Evolutionary conservation across 1,140 invertebrate genomes (phyloP).

Genomic region (Gryllus bimaculatus): DNA sequence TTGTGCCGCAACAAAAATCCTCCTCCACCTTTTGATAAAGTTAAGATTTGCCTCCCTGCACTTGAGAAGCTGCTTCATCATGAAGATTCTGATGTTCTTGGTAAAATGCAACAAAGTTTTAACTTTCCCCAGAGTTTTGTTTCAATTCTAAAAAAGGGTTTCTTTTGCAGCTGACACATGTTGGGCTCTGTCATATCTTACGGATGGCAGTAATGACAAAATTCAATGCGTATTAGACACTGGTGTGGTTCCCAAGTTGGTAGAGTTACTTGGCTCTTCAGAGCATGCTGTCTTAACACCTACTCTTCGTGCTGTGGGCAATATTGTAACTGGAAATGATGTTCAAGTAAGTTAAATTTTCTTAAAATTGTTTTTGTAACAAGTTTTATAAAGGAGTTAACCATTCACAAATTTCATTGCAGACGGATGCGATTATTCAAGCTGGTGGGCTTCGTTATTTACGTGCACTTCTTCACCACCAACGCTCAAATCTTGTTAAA

Average conservation of each 20-base stretch:
- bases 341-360: conserved; percentile 38
- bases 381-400: not conserved
- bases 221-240: conserved; percentile 72
- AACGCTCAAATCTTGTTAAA: conserved; percentile 68
- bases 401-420: conserved; percentile 25
- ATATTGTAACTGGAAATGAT: conserved; percentile 79
- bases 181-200: conserved; percentile 94
- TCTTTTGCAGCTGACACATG: conserved; percentile 70
- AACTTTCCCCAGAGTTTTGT: not conserved
- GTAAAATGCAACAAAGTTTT: not conserved
- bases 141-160: conserved; percentile 12
- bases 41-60: conserved; percentile 71
- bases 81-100: conserved; percentile 63
- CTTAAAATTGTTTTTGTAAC: not conserved
- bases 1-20: conserved; percentile 88
- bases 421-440: conserved; percentile 86
- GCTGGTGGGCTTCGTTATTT: conserved; percentile 67
- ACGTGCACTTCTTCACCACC: conserved; percentile 59
- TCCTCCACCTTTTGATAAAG: conserved; percentile 61
- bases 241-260: conserved; percentile 63
- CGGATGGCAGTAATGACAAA: conserved; percentile 87
- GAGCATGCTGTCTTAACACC: conserved; percentile 77
- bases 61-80: conserved; percentile 67
- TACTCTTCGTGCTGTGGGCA: conserved; percentile 77
- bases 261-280: conserved; percentile 59